Percentiles rank a stretch among this genome's conserved stretches.
Evolutionary conservation across 2,113 vertebrate genomes (phyloP).

Genomic region (Salminus brasiliensis): DNA sequence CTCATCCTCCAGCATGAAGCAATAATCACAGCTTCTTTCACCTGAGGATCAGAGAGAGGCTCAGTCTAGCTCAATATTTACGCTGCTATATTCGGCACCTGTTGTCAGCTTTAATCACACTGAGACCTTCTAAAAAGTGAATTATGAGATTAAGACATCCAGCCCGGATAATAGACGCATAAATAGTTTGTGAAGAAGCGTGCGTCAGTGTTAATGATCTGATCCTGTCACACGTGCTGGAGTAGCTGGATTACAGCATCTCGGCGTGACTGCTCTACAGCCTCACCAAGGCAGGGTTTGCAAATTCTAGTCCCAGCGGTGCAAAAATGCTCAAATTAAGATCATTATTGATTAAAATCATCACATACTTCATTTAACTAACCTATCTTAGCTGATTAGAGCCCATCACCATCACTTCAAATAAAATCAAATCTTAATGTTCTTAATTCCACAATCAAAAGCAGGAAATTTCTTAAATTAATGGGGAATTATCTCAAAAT

Average conservation of each 20-base stretch:
- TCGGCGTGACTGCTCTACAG: not conserved
- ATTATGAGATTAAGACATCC: conserved; percentile 49
- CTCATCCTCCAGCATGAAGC: not conserved
- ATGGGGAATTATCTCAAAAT: too few species aligned
- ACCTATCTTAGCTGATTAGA: too few species aligned
- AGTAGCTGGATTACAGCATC: not conserved
- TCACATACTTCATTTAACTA: too few species aligned
- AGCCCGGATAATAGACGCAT: conserved; percentile 15
- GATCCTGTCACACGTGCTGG: not conserved
- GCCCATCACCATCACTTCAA: too few species aligned
- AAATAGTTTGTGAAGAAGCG: conserved; percentile 12
- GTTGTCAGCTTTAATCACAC: conserved; percentile 47
- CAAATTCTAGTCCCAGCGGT: too few species aligned
- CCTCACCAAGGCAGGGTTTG: too few species aligned
- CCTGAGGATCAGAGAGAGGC: not conserved
- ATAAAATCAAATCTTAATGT: too few species aligned
- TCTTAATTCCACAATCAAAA: too few species aligned
- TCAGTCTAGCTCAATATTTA: conserved; percentile 41
- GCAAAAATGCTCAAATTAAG: too few species aligned
- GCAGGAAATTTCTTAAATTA: too few species aligned
- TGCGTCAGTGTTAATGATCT: not conserved
- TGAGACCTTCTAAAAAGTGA: conserved; percentile 57
- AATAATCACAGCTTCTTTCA: not conserved
- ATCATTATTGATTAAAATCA: too few species aligned
- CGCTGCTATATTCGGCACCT: conserved; percentile 56